A percentile compares a stretch with the other conserved stretches of the same genome.
Conservation (phyloP, 2,797 vertebrate genomes). For the Sarcoramphus papa region DNA sequence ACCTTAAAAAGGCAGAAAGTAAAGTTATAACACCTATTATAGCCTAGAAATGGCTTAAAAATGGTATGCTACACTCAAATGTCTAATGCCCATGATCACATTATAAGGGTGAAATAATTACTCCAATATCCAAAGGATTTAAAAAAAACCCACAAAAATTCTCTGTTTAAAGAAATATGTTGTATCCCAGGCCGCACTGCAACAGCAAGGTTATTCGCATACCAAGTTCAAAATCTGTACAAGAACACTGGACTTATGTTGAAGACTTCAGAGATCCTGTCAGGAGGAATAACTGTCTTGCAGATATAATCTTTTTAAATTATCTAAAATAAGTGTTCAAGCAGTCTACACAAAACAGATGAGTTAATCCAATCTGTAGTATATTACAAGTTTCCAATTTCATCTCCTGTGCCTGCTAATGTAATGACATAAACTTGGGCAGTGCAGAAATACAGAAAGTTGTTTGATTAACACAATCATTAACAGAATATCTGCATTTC, state of each 20-base stretch:
- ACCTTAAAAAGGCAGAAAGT: neutral
- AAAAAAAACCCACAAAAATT: neutral
- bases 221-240: neutral
- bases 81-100: neutral
- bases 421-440: constrained; percentile 41
- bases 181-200: neutral
- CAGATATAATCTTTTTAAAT: constrained; percentile 56
- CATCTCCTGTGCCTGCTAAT: constrained; percentile 36
- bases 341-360: constrained; percentile 21
- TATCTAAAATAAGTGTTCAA: constrained; percentile 55
- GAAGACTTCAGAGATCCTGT: neutral
- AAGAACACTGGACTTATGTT: neutral
- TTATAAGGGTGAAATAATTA: neutral
- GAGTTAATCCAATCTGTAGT: constrained; percentile 58
- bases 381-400: constrained; percentile 47
- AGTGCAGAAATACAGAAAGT: neutral
- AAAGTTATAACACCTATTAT: accelerated
- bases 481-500: neutral
- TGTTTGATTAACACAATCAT: constrained; percentile 36
- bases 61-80: neutral
- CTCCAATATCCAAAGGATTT: neutral
- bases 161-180: neutral
- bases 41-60: neutral
- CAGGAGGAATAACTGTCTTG: constrained; percentile 19
- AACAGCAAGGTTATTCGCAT: neutral